Percentiles rank a stretch among this genome's conserved stretches.
phyloP scores from a whole-genome alignment of 2,888 invertebrate species.

The Eilema depressum region DNA sequence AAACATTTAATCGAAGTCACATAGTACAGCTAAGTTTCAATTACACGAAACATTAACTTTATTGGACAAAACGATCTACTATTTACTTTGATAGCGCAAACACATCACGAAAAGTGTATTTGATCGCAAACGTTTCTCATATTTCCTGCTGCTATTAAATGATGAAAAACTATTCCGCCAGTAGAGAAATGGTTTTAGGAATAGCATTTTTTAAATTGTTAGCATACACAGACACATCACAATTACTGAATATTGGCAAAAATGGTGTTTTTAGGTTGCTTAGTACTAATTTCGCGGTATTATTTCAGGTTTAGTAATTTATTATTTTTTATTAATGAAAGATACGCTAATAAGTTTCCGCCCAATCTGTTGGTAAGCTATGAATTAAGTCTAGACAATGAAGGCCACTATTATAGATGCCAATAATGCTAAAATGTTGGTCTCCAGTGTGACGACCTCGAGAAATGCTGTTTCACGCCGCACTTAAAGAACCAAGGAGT shows the following conservation, averaged over 20 bases:
- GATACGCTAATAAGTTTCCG: neutral
- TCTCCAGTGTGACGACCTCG: neutral
- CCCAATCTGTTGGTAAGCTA: neutral
- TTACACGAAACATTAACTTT: conserved; percentile 50
- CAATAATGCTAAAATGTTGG: neutral
- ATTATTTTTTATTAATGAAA: conserved; percentile 1
- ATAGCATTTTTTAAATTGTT: neutral
- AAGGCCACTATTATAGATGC: neutral
- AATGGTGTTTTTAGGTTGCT: neutral
- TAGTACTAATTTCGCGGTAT: neutral
- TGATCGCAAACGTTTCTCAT: conserved; percentile 15
- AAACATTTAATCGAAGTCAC: conserved; percentile 6
- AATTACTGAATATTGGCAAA: neutral
- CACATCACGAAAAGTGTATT: conserved; percentile 17
- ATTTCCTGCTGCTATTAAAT: conserved; percentile 12
- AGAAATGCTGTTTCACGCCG: neutral
- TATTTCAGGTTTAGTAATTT: neutral
- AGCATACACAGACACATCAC: neutral
- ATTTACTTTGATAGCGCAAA: conserved; percentile 31
- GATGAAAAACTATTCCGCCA: conserved; percentile 15
- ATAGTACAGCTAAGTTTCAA: conserved; percentile 26
- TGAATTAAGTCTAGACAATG: neutral
- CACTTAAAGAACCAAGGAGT: neutral
- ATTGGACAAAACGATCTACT: conserved; percentile 37
- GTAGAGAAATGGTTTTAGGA: neutral